A percentile compares a stretch with the other conserved stretches of the same genome.
Evolutionary conservation across 2,797 vertebrate species (phyloP).

Genomic region (Tachyglossus aculeatus): DNA sequence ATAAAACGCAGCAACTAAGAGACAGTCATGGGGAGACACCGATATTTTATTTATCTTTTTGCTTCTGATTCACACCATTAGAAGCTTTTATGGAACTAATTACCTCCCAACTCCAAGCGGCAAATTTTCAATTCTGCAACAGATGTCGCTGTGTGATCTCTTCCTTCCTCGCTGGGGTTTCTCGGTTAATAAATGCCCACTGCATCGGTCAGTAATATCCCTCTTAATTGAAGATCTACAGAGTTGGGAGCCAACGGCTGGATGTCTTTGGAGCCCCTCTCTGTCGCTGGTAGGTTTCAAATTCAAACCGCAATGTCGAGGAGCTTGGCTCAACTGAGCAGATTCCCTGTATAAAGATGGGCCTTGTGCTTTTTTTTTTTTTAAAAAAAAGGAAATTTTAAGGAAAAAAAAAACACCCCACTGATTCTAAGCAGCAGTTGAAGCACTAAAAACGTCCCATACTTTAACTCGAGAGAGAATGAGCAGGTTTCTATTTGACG

Average conservation of each 20-base stretch:
- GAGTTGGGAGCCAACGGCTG: constrained; percentile 29
- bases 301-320: neutral
- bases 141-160: constrained; percentile 26
- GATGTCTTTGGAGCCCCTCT: constrained; percentile 23
- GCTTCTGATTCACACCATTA: neutral
- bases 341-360: neutral
- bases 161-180: constrained; percentile 25
- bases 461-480: constrained; percentile 13
- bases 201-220: constrained; percentile 21
- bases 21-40: accelerated
- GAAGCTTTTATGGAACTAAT: constrained; percentile 26
- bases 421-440: neutral
- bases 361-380: constrained; percentile 30
- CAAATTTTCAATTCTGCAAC: constrained; percentile 51
- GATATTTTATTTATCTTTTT: neutral
- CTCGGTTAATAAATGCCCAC: constrained; percentile 29
- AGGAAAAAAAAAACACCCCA: too few species aligned
- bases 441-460: neutral
- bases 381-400: constrained; percentile 21
- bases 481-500: neutral
- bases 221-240: neutral
- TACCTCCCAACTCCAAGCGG: constrained; percentile 7
- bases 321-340: neutral
- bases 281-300: neutral
- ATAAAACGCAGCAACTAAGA: accelerated